Percentiles rank a stretch among this genome's conserved stretches.
These are phyloP conservation scores for Tenthredo notha DNA, from an alignment of 2,888 invertebrate genomes.

Conservation along the genomic window DNA sequence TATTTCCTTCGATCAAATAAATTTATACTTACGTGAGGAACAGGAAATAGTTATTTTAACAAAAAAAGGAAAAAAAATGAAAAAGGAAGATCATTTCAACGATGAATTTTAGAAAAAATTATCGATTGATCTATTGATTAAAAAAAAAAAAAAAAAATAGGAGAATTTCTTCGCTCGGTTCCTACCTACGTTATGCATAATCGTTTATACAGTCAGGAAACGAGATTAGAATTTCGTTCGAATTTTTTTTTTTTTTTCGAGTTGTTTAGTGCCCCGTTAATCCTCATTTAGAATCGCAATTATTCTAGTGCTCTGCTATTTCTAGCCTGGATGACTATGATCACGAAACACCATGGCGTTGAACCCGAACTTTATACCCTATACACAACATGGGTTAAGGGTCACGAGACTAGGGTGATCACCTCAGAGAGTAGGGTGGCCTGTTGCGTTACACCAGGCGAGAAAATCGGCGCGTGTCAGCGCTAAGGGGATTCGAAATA, in stretches of 20 bases:
- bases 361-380: not conserved
- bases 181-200: not conserved
- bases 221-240: not conserved
- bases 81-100: not conserved
- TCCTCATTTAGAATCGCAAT: not conserved
- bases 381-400: conserved; percentile 20
- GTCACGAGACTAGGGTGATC: conserved; percentile 25
- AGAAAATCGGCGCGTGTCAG: conserved; percentile 49
- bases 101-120: not conserved
- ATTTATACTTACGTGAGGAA: too few relatives aligned
- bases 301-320: conserved; percentile 7
- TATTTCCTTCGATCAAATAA: not conserved
- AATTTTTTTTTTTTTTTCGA: too few relatives aligned
- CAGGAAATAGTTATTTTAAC: not conserved
- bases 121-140: not conserved
- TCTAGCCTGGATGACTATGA: not conserved
- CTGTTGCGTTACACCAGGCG: conserved; percentile 41
- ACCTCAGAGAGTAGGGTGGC: conserved; percentile 10
- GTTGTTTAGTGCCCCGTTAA: not conserved
- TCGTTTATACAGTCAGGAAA: not conserved
- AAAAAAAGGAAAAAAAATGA: not conserved
- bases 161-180: not conserved
- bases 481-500: conserved; percentile 53
- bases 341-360: conserved; percentile 5
- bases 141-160: not conserved